Evolutionary conservation across 2,113 vertebrate species (phyloP), one percentile per base, ranked within the genome.

Genomic region (Sebastes schlegelii): DNA sequence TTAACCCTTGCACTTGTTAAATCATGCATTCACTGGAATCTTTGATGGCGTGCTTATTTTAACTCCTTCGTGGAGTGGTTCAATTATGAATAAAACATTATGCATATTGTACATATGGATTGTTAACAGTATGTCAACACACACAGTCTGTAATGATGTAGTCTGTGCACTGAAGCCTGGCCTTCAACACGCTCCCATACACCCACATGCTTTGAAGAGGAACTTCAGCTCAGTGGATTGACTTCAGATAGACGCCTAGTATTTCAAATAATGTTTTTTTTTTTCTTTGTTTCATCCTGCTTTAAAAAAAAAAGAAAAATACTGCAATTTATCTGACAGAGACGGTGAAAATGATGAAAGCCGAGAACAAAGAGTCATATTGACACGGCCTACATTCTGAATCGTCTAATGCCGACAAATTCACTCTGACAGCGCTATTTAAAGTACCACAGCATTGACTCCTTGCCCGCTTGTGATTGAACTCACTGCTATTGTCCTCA

Each of bases 361-460:
- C 49, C 3, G 6, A 63, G 21, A 64, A 67, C 80, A 66, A 17
- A 17, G 8, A 21, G 11, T 51, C 40, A 10, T 61, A 85, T 70
- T 80, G 85, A 84, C 73, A 79, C 42, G 45, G 69, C 62, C 79
- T 34, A 82, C 62, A 87, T 80, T 81, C 26, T 34, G 46, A 48
- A 51, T 57, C 7, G 6, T 81, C 51, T 68, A 21, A 80, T 43
- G 61, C 58, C 51, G 62, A 72, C 67, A 76, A 21, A 84, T 74
- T 85, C 54, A 9, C 48, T 77, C 65, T 77, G 81, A 88, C 84
- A 13, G 77, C 1, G 65, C 78, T 86, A 86, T 89, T 87, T 87
- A 60, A 78, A 78, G 85, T 62, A 79, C 77, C 65, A 64, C 80
- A 76, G 61, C 51, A 19, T 60, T 83, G 88, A 88, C 52, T 83